These are phyloP conservation scores for Troides helena DNA, from an alignment of 2,888 invertebrate genomes.

Conservation along the genomic window DNA sequence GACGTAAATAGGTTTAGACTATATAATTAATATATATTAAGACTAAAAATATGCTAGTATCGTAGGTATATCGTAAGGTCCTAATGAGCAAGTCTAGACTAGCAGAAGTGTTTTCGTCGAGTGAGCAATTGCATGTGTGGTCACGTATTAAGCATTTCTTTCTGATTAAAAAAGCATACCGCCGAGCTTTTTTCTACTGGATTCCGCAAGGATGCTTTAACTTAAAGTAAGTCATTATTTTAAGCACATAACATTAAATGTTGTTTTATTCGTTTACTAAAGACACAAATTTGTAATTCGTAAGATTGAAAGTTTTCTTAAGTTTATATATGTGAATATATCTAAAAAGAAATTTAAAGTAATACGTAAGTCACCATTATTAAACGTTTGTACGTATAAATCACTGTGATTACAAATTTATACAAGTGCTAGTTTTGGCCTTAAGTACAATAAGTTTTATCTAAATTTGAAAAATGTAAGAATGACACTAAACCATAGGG, in stretches of 20 bases:
- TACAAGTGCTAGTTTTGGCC: too few species aligned
- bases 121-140: conserved; percentile 1
- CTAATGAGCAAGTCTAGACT: conserved; percentile 20
- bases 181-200: conserved; percentile 2
- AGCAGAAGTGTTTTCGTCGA: not conserved
- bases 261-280: not conserved
- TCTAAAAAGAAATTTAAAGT: not conserved
- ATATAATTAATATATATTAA: not conserved
- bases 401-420: too few species aligned
- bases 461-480: not conserved
- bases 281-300: not conserved
- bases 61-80: conserved; percentile 12
- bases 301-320: not conserved
- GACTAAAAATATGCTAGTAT: conserved; percentile 2
- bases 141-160: conserved; percentile 17
- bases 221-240: conserved; percentile 4
- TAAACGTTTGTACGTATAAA: too few species aligned
- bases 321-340: not conserved
- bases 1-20: not conserved
- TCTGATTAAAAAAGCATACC: conserved; percentile 8
- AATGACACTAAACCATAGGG: not conserved
- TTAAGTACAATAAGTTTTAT: too few species aligned
- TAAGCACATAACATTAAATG: conserved; percentile 4
- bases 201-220: conserved; percentile 1
- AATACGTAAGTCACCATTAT: too few species aligned